Conservation (phyloP, 2,113 vertebrate genomes). For the Arvicanthis niloticus region DNA sequence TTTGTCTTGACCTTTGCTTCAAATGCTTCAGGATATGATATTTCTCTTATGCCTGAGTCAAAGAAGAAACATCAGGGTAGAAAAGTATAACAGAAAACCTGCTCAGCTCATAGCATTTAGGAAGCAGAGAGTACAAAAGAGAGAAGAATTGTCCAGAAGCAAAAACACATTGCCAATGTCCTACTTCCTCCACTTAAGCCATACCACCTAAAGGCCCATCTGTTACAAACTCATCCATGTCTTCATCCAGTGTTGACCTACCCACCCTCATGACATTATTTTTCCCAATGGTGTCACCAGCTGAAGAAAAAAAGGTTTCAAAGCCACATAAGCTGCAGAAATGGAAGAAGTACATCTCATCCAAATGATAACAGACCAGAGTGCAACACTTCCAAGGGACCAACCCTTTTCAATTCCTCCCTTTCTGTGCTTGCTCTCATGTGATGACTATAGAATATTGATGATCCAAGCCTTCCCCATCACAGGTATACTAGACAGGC, state of each 20-base stretch:
- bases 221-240: not conserved
- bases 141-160: not conserved
- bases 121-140: not conserved
- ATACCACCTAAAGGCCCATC: not conserved
- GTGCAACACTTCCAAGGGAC: not conserved
- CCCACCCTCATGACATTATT: not conserved
- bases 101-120: not conserved
- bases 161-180: not conserved
- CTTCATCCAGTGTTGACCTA: not conserved
- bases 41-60: not conserved
- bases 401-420: not conserved
- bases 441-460: not conserved
- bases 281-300: not conserved
- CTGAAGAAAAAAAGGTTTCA: not conserved
- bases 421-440: not conserved
- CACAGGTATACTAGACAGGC: not conserved
- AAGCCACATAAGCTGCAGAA: not conserved
- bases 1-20: not conserved
- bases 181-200: not conserved
- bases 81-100: not conserved
- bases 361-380: not conserved
- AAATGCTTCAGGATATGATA: not conserved
- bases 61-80: not conserved
- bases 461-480: not conserved
- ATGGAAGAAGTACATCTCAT: not conserved